Base-by-base conservation (phyloP, 2,888 invertebrate genomes). In the Watsonalla cultraria region DNA sequence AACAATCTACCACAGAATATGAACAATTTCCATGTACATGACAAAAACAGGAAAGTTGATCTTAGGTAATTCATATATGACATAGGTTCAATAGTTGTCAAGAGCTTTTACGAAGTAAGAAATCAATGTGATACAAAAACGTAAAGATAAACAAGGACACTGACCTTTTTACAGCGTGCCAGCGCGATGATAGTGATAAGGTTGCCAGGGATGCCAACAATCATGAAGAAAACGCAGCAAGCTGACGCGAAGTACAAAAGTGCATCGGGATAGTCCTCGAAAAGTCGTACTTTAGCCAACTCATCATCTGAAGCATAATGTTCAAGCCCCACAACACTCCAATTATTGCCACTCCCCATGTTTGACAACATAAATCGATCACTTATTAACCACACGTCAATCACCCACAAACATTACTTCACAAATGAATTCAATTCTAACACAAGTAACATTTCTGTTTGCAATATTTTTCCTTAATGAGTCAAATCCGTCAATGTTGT, bases 161-260 rank as follows among this genome's bases (percentile, higher is more conserved):
- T 86, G 72, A 95, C 95, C 93, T 95, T 95, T 85, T 94, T 94
- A 68, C 94, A 95, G 49, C 94, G 92, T 46, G 94, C 92, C 39
- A 96, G 87, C 0, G 96, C 96, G 45, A 94, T 84, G 62, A 96
- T 95, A 47, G 96, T 96, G 74, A 95, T 92, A 55, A 95, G 85
- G 80, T 96, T 96, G 11, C 96, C 96, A 2, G 96, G 95, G 51
- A 96, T 94, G 11, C 96, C 96, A 58, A 96, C 87, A 62, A 95
- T 81, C 90, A 95, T 94, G 82, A 95, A 96, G 46, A 95, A 79
- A 34, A 94, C 82, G 79, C 95, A 96, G 77, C 94, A 93, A 48
- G 91, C 88, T 11, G 94, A 93, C 0, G 95, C 96, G 58, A 95
- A 93, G 60, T 91, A 90, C 59, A 96, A 83, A 62, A 96, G 79